A percentile compares a stretch with the other conserved stretches of the same genome.
These are phyloP conservation scores for Columba janthina DNA, from an alignment of 2,113 vertebrate species.

Conservation along the genomic window DNA sequence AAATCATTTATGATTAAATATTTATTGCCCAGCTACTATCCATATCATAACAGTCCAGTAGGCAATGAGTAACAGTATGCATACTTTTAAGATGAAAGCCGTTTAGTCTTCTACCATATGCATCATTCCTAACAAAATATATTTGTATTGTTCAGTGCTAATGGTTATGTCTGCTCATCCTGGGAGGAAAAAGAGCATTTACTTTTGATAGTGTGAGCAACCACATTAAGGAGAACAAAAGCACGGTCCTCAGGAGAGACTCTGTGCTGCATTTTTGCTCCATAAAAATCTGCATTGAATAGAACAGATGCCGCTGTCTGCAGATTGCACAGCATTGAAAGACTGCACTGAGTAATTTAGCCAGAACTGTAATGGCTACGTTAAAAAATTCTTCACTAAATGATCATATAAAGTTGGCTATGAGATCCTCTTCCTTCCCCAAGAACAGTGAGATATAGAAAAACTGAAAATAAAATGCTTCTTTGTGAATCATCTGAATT, in stretches of 20 bases:
- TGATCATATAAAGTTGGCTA: neutral
- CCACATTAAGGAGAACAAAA: slow-evolving; percentile 15
- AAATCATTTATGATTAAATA: slow-evolving; percentile 37
- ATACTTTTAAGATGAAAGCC: neutral
- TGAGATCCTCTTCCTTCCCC: neutral
- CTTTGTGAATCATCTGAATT: neutral
- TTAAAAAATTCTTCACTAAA: slow-evolving; percentile 21
- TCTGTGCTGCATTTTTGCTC: neutral
- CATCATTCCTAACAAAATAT: neutral
- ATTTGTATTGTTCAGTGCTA: neutral
- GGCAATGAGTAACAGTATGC: slow-evolving; percentile 5
- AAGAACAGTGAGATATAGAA: neutral
- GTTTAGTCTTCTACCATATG: neutral
- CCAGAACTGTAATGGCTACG: neutral
- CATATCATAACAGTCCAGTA: neutral
- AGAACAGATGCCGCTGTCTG: slow-evolving; percentile 21
- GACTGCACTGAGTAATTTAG: slow-evolving; percentile 10
- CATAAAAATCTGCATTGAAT: slow-evolving; percentile 9
- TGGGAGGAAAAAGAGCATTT: slow-evolving; percentile 24
- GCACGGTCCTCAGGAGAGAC: neutral
- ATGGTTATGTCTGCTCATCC: neutral
- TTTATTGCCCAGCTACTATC: neutral
- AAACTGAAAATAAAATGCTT: slow-evolving; percentile 14
- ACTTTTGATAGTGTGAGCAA: neutral
- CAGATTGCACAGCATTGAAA: neutral